Percentiles rank a stretch among this genome's conserved stretches.
phyloP scores from a whole-genome alignment of 2,113 vertebrate genomes.

The Propithecus coquereli region DNA sequence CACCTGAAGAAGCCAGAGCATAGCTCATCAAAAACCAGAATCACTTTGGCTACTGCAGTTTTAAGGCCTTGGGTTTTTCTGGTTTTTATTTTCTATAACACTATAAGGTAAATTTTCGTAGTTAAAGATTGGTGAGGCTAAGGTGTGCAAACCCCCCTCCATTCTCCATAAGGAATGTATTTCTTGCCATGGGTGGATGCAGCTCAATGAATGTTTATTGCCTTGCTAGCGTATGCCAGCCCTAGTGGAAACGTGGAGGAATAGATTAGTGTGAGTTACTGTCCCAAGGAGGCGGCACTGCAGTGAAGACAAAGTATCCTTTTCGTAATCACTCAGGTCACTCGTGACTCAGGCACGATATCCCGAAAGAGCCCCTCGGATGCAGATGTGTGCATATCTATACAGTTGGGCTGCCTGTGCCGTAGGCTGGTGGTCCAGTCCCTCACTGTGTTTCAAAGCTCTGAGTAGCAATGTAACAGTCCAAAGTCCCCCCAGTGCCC shows the following conservation, averaged over 20 bases:
- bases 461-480: neutral
- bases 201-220: neutral
- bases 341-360: neutral
- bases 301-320: neutral
- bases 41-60: no score
- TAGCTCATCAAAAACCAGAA: neutral
- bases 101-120: neutral
- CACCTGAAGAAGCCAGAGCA: neutral
- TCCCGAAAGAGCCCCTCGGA: neutral
- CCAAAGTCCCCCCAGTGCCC: neutral
- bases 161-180: neutral
- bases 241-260: neutral
- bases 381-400: no score
- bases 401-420: rapidly evolving
- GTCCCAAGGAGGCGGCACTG: no score
- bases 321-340: neutral
- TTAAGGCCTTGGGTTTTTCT: neutral
- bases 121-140: neutral
- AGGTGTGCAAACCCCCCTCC: neutral
- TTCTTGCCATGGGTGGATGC: neutral
- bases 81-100: neutral
- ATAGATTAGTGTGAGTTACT: neutral
- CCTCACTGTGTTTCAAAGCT: neutral
- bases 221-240: rapidly evolving
- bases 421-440: no score